Percentiles rank a stretch among this genome's conserved stretches.
These are phyloP conservation scores for Aspidapion aeneum DNA, from an alignment of 2,888 invertebrate species.

Conservation along the genomic window DNA sequence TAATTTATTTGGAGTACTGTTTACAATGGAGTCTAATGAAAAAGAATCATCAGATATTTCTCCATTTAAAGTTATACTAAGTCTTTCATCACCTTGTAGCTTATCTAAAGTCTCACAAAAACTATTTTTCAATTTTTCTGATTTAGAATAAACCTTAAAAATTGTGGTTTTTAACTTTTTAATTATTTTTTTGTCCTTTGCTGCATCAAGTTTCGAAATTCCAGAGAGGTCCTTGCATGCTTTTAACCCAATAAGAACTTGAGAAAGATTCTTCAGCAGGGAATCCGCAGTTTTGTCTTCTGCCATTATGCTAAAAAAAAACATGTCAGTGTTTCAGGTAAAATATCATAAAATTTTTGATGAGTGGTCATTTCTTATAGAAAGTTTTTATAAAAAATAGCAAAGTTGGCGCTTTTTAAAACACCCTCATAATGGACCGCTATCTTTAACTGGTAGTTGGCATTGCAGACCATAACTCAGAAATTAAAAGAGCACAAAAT, in stretches of 20 bases:
- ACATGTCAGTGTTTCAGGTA: too few relatives aligned
- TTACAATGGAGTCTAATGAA: not conserved
- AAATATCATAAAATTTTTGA: too few relatives aligned
- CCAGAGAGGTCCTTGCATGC: not conserved
- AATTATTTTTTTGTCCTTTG: constrained; percentile 11
- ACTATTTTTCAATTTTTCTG: constrained; percentile 10
- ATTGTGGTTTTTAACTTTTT: constrained; percentile 17
- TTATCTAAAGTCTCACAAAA: constrained; percentile 10
- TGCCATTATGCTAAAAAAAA: not conserved
- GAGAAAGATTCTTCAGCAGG: not conserved
- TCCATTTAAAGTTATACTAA: not conserved
- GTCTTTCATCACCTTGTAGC: not conserved
- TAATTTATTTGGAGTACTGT: not conserved
- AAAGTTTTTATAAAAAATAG: too few relatives aligned
- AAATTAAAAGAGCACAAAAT: too few relatives aligned
- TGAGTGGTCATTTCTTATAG: too few relatives aligned
- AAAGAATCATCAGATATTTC: not conserved
- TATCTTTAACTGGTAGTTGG: too few relatives aligned
- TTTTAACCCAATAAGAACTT: not conserved
- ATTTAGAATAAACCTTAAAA: constrained; percentile 9
- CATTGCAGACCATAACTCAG: too few relatives aligned
- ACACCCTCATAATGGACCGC: too few relatives aligned
- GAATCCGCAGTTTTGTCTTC: not conserved
- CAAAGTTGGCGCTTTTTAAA: too few relatives aligned
- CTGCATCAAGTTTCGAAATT: constrained; percentile 11